Conservation (phyloP, 2,888 invertebrate species). For the Philhelius pedissequus region DNA sequence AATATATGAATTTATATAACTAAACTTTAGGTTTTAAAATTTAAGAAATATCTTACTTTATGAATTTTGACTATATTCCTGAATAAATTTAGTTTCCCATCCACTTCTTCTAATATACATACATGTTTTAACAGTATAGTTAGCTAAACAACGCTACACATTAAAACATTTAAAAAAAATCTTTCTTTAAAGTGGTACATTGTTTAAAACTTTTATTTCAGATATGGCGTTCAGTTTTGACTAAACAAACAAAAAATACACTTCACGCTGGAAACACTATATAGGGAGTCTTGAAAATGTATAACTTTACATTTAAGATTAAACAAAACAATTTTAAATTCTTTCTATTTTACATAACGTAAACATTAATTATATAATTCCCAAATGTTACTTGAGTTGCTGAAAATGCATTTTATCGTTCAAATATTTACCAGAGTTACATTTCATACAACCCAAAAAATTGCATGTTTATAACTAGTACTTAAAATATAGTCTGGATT, state of each 20-base stretch:
- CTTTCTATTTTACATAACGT: background rate
- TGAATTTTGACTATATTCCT: background rate
- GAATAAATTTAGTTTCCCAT: background rate
- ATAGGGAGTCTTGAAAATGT: conserved; percentile 53
- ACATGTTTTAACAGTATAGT: background rate
- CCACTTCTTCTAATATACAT: background rate
- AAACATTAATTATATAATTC: background rate
- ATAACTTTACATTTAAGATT: conserved; percentile 41
- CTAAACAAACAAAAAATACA: conserved; percentile 71
- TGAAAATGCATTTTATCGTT: conserved; percentile 36
- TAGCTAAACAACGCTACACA: background rate
- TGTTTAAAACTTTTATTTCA: conserved; percentile 74
- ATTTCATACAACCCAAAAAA: background rate
- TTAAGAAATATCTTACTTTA: too few species aligned
- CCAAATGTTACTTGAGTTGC: background rate
- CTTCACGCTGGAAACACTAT: conserved; percentile 60
- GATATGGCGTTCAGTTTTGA: conserved; percentile 79
- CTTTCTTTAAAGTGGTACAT: conserved; percentile 48
- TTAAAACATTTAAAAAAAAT: conserved; percentile 29
- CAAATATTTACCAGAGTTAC: background rate
- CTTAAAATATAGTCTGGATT: too few species aligned
- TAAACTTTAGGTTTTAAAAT: too few species aligned
- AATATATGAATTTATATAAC: too few species aligned
- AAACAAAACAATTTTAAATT: conserved; percentile 19
- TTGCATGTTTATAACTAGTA: conserved; percentile 24